These are phyloP conservation scores for Drosophila gaucha DNA, from an alignment of 2,888 invertebrate genomes.

Conservation along the genomic window DNA sequence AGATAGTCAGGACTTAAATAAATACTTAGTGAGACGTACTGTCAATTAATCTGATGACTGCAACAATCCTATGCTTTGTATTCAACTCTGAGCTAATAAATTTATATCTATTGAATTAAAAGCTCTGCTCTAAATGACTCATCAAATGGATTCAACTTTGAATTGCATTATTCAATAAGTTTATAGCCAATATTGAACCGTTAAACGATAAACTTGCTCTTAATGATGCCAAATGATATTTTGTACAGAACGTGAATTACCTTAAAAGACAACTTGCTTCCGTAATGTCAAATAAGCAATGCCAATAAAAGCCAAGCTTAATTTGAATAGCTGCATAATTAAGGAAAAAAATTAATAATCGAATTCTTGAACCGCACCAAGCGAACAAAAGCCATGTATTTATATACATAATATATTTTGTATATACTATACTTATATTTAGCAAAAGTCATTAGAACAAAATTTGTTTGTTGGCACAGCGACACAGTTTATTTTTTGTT, in stretches of 20 bases:
- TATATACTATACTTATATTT: conserved; percentile 17
- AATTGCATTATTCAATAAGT: conserved; percentile 10
- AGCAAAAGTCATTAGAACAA: conserved; percentile 69
- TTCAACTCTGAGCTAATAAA: too few species aligned
- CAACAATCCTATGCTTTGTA: neutral
- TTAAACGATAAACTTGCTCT: conserved; percentile 23
- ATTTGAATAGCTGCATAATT: conserved; percentile 69
- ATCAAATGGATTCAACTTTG: neutral
- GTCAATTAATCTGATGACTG: neutral
- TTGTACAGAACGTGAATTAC: conserved; percentile 35
- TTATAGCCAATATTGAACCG: conserved; percentile 25
- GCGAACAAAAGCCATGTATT: conserved; percentile 10
- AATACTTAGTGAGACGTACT: neutral
- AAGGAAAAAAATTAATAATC: conserved; percentile 43
- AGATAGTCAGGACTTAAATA: neutral
- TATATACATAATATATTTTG: conserved; percentile 1
- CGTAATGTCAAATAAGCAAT: conserved; percentile 58
- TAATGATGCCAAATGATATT: conserved; percentile 25
- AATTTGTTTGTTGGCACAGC: conserved; percentile 67
- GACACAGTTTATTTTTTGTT: conserved; percentile 54
- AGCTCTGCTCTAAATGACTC: neutral
- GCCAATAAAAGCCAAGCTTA: conserved; percentile 39
- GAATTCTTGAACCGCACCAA: conserved; percentile 36
- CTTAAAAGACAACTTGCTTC: conserved; percentile 71
- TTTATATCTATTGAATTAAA: neutral